These are phyloP conservation scores for Drosophila multiciliata DNA, from an alignment of 2,888 invertebrate species.

Conservation along the genomic window DNA sequence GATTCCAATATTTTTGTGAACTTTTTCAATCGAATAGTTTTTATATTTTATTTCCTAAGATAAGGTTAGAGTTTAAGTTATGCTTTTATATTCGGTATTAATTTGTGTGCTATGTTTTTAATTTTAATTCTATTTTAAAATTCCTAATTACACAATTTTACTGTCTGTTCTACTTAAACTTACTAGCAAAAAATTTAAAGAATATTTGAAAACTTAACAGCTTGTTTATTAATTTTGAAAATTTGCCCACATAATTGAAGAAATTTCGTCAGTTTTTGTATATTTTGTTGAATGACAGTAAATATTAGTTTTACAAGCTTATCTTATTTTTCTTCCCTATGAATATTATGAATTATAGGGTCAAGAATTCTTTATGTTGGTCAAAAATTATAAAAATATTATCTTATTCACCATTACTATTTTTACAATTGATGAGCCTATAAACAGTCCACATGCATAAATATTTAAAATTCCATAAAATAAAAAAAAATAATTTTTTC, in stretches of 20 bases:
- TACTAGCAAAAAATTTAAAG: no score
- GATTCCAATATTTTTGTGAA: neutral
- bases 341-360: neutral
- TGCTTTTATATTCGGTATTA: no score
- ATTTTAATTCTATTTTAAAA: no score
- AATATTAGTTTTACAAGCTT: neutral
- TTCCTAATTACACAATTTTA: no score
- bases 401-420: neutral
- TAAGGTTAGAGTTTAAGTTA: no score
- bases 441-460: constrained; percentile 30
- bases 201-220: neutral
- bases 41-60: no score
- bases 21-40: neutral
- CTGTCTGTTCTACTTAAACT: no score
- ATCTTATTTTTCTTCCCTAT: neutral
- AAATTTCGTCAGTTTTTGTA: neutral
- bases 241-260: no score
- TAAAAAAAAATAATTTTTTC: constrained; percentile 19
- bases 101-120: no score
- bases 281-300: neutral
- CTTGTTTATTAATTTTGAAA: no score
- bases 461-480: constrained; percentile 37
- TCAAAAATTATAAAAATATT: neutral
- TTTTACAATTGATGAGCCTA: neutral
- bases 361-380: neutral